Evolutionary conservation across 2,797 vertebrate species (phyloP), one percentile per base, ranked within the genome.

Genomic region (Lophura swinhoii): DNA sequence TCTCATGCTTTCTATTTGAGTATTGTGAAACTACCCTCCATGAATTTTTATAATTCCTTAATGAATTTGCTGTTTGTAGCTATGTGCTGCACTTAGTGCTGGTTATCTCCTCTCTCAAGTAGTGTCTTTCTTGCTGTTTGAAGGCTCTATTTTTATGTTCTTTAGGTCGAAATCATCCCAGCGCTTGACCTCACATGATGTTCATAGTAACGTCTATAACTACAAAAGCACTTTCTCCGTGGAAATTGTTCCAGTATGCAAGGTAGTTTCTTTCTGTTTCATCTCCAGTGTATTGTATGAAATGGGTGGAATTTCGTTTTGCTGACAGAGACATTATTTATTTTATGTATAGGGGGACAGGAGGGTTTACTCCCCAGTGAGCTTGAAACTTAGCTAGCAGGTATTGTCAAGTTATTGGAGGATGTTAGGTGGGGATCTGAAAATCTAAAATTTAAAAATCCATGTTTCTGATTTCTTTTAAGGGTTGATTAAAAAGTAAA

Each of bases 161-260:
- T 80, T 28, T 88, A 99, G 99, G 95, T 98, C 98, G 43, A 99
- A 99, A 96, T 64, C 99, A 11, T 99, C 99, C 73, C 99, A 99
- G 78, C 98, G 99, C 39, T 97, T 99, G 96, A 99, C 99, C 96
- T 99, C 99, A 12, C 99, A 99, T 12, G 99, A 99, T 94, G 98
- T 99, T 91, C 99, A 99, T 94, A 99, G 98, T 35, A 99, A 99
- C 82, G 98, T 98, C 12, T 99, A 98, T 97, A 99, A 99, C 97
- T 99, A 99, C 93, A 99, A 99, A 97, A 99, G 99, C 97, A 99
- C 99, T 83, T 99, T 98, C 97, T 99, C 99, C 12, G 46, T 99
- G 96, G 99, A 99, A 97, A 99, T 99, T 5, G 99, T 99, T 88
- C 99, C 99, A 11, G 97, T 99, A 81, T 99, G 99, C 97, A 99